A percentile compares a stretch with the other conserved stretches of the same genome.
These are phyloP conservation scores for Spilosoma lubricipeda DNA, from an alignment of 2,888 invertebrate genomes.

Conservation along the genomic window DNA sequence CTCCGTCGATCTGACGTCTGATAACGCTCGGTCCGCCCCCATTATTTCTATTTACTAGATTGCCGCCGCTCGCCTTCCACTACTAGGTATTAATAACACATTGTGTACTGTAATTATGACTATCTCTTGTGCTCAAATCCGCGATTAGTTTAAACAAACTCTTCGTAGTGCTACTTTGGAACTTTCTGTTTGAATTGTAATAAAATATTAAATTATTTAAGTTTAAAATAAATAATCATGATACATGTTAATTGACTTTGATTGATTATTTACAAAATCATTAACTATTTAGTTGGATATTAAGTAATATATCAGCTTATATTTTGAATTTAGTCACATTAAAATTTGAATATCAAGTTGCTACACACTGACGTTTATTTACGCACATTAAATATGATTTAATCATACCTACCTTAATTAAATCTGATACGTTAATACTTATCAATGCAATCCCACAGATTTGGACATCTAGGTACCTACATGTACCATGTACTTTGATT, in stretches of 20 bases:
- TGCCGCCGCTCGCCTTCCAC: conserved; percentile 54
- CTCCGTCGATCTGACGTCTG: conserved; percentile 67
- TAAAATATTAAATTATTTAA: background rate
- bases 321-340: no score
- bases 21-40: conserved; percentile 64
- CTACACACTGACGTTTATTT: no score
- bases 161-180: background rate
- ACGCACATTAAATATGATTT: no score
- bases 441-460: background rate
- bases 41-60: conserved; percentile 75
- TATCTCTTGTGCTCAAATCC: conserved; percentile 38
- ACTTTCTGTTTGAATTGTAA: background rate
- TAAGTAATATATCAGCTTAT: no score
- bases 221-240: background rate
- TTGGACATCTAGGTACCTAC: background rate
- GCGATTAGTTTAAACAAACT: conserved; percentile 21
- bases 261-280: no score
- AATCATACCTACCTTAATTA: no score
- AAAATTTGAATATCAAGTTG: no score
- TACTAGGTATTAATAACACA: conserved; percentile 53
- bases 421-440: no score
- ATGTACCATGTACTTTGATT: background rate
- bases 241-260: background rate
- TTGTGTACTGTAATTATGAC: conserved; percentile 46
- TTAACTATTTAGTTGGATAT: no score